A percentile compares a stretch with the other conserved stretches of the same genome.
phyloP scores from a whole-genome alignment of 2,888 invertebrate genomes.

The Drosophila paranaensis region DNA sequence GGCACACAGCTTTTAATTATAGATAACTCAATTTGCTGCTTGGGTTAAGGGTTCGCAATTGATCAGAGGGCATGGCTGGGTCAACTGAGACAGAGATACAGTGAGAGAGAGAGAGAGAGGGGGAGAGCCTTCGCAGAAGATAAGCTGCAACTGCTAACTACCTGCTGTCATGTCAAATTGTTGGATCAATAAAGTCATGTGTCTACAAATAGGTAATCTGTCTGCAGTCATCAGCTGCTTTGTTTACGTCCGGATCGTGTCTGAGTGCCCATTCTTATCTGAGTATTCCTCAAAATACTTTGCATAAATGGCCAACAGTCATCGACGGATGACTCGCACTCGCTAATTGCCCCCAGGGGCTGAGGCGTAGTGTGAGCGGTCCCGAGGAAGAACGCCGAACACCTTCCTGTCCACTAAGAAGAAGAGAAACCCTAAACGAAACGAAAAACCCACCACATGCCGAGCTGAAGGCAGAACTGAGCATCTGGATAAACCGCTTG shows the following conservation, averaged over 20 bases:
- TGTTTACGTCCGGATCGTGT: conserved; percentile 43
- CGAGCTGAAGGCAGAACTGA: conserved; percentile 9
- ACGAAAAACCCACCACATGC: conserved; percentile 20
- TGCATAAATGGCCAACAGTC: conserved; percentile 33
- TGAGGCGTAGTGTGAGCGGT: background rate
- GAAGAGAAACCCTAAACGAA: background rate
- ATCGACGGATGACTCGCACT: conserved; percentile 17
- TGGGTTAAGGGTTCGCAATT: conserved; percentile 10
- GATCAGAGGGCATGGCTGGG: conserved; percentile 1
- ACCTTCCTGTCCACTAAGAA: conserved; percentile 2
- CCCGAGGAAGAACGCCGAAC: background rate
- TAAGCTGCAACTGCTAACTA: background rate
- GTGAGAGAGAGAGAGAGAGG: background rate
- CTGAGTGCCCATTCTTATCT: conserved; percentile 31
- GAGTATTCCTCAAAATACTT: conserved; percentile 6
- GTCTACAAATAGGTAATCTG: conserved; percentile 46
- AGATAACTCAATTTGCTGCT: conserved; percentile 5
- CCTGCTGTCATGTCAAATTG: conserved; percentile 14
- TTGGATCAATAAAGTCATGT: conserved; percentile 38
- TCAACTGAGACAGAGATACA: background rate
- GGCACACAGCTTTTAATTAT: conserved; percentile 35
- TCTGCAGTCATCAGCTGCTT: conserved; percentile 38
- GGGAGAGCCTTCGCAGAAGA: background rate
- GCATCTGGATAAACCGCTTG: conserved; percentile 48
- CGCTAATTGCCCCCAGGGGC: conserved; percentile 22